A percentile compares a stretch with the other conserved stretches of the same genome.
Evolutionary conservation across 2,888 invertebrate species (phyloP).

Genomic region (Craniophora ligustri): DNA sequence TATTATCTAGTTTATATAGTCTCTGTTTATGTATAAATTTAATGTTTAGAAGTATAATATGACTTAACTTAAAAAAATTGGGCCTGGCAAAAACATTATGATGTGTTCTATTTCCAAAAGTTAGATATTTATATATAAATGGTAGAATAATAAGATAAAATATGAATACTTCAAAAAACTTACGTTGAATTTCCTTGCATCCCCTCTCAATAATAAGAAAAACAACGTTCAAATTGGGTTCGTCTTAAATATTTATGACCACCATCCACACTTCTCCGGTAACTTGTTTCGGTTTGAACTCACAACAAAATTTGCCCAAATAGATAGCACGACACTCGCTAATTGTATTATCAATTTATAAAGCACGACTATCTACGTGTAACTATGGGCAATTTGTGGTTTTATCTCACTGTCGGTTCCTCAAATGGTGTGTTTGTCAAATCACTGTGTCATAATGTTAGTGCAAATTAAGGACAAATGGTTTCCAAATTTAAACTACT

Average conservation of each 20-base stretch:
- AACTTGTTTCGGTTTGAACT: conserved; percentile 49
- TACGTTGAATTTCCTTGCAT: neutral
- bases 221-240: neutral
- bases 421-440: neutral
- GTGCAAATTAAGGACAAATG: neutral
- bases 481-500: neutral
- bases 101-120: too few species aligned
- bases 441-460: neutral
- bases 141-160: too few species aligned
- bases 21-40: too few species aligned
- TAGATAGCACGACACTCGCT: conserved; percentile 61
- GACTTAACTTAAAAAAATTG: too few species aligned
- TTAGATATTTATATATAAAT: too few species aligned
- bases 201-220: neutral
- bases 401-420: neutral
- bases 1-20: too few species aligned
- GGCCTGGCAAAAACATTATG: too few species aligned
- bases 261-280: conserved; percentile 48
- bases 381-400: conserved; percentile 8
- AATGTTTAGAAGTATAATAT: too few species aligned
- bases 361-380: conserved; percentile 66
- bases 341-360: conserved; percentile 75
- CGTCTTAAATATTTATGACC: conserved; percentile 3
- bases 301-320: conserved; percentile 54
- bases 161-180: too few species aligned